These are phyloP conservation scores for Melanostoma scalare DNA, from an alignment of 2,888 invertebrate species.

Conservation along the genomic window DNA sequence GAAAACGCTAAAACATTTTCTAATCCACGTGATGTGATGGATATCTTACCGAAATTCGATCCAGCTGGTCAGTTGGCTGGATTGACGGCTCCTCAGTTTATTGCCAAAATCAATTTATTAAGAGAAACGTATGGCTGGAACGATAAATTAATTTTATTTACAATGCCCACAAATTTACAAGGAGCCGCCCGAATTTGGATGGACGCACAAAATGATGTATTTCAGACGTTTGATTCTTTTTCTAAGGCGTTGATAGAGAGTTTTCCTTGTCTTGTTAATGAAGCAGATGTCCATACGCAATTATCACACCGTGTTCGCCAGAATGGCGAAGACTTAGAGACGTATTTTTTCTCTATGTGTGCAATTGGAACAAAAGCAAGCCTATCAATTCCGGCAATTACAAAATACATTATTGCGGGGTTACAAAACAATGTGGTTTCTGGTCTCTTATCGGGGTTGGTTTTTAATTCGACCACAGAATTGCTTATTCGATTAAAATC, in stretches of 20 bases:
- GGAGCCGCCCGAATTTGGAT: constrained; percentile 24
- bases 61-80: too few species aligned
- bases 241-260: constrained; percentile 3
- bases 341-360: constrained; percentile 35
- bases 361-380: constrained; percentile 31
- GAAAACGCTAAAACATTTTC: too few species aligned
- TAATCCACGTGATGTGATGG: too few species aligned
- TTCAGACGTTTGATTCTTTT: constrained; percentile 10
- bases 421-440: constrained; percentile 13
- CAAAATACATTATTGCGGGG: constrained; percentile 26
- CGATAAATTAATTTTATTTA: too few species aligned
- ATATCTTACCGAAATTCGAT: too few species aligned
- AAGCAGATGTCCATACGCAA: constrained; percentile 23
- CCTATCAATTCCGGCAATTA: constrained; percentile 19
- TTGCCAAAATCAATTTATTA: too few species aligned
- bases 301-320: not conserved
- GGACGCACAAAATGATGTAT: constrained; percentile 19
- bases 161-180: too few species aligned
- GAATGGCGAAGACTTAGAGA: constrained; percentile 20
- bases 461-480: constrained; percentile 30
- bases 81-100: too few species aligned
- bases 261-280: constrained; percentile 20
- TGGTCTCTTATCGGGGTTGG: constrained; percentile 8
- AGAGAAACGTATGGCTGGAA: too few species aligned
- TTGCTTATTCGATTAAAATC: constrained; percentile 15